Conservation (phyloP, 2,797 vertebrate genomes). For the Triplophysa bombifrons region DNA sequence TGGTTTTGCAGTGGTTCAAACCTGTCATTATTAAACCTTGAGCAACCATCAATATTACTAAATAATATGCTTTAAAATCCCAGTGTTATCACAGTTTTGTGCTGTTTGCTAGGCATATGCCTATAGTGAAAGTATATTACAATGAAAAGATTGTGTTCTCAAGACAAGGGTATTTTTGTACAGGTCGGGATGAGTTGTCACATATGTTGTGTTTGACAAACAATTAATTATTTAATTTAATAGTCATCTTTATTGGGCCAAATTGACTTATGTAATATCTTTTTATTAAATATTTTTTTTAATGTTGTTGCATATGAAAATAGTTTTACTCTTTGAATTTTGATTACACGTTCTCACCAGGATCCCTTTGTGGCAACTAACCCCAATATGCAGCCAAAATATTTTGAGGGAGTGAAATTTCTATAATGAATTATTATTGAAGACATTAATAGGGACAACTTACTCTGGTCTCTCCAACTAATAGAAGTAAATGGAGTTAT, state of each 20-base stretch:
- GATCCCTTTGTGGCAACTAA: background rate
- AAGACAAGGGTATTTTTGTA: background rate
- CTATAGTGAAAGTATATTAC: background rate
- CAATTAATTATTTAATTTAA: too few relatives aligned
- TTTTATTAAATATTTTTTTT: background rate
- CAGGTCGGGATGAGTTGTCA: background rate
- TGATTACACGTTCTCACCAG: background rate
- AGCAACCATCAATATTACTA: background rate
- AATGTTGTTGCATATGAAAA: background rate
- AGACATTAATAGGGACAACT: background rate
- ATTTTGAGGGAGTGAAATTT: background rate
- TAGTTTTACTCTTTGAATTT: background rate
- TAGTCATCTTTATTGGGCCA: too few relatives aligned
- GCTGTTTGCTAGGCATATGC: background rate
- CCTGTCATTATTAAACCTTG: background rate
- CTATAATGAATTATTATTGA: conserved; percentile 17
- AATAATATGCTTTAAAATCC: background rate
- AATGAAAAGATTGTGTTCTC: background rate
- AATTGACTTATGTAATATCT: too few relatives aligned
- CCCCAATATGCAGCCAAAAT: background rate
- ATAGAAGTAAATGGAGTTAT: background rate
- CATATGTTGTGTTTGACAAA: background rate
- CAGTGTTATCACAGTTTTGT: background rate
- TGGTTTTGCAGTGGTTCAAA: background rate
- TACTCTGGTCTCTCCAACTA: conserved; percentile 7